A percentile compares a stretch with the other conserved stretches of the same genome.
These are phyloP conservation scores for Lamellibrachia columna DNA, from an alignment of 2,888 invertebrate species.

Conservation along the genomic window DNA sequence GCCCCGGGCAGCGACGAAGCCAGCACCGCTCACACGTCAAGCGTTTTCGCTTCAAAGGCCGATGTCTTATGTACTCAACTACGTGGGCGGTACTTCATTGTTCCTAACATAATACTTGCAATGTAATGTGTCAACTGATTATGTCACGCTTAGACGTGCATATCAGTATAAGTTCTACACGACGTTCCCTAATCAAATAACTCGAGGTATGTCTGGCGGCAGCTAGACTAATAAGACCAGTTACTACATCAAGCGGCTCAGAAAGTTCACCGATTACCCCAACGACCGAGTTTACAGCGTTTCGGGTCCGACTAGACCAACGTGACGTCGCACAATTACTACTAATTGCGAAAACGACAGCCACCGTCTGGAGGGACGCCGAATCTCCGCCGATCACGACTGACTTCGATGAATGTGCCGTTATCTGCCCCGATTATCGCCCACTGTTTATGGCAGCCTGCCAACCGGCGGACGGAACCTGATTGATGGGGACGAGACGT, in stretches of 20 bases:
- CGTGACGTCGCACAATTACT: background rate
- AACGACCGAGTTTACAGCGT: background rate
- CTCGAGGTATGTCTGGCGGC: background rate
- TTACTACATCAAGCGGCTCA: background rate
- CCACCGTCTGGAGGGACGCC: background rate
- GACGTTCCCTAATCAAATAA: background rate
- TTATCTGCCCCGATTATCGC: background rate
- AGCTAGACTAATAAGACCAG: background rate
- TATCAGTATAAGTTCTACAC: background rate
- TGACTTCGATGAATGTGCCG: background rate
- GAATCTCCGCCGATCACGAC: background rate
- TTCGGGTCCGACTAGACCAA: background rate
- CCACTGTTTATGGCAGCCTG: background rate
- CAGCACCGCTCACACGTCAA: background rate
- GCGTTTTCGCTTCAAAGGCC: background rate
- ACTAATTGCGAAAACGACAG: background rate
- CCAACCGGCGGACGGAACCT: background rate
- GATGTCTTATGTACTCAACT: background rate
- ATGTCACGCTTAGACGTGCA: background rate
- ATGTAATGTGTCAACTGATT: constrained; percentile 16
- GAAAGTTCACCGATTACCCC: background rate
- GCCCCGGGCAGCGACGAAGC: background rate
- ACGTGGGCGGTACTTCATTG: background rate
- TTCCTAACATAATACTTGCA: background rate
- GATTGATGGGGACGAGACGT: background rate